Percentiles rank a stretch among this genome's conserved stretches.
Conservation (phyloP, 2,113 vertebrate species). For the Axis porcinus region DNA sequence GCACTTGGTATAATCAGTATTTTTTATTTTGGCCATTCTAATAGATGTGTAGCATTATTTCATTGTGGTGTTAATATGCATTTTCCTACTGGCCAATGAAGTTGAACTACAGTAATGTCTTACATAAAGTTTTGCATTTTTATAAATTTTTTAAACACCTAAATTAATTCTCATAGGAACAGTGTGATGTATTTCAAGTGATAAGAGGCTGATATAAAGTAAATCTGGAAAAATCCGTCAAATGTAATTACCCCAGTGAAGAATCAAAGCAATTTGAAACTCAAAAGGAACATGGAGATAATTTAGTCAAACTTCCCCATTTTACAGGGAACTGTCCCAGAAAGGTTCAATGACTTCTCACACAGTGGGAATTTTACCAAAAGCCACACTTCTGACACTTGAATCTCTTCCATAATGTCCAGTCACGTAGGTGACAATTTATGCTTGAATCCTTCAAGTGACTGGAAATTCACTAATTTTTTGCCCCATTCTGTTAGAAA, state of each 20-base stretch:
- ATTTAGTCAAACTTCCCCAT: not conserved
- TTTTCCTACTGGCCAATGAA: not conserved
- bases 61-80: not conserved
- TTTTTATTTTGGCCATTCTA: conserved; percentile 6
- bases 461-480: not conserved
- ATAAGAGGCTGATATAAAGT: not conserved
- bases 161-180: not conserved
- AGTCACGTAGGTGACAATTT: not conserved
- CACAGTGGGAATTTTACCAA: not conserved
- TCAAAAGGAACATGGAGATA: not conserved
- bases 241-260: not conserved
- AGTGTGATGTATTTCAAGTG: not conserved
- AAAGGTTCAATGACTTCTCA: not conserved
- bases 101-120: not conserved
- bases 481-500: not conserved
- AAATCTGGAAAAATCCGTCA: not conserved
- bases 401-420: not conserved
- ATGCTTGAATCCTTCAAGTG: conserved; percentile 15
- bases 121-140: not conserved
- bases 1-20: not conserved
- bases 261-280: not conserved
- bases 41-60: not conserved
- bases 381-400: not conserved
- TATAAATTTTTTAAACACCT: not conserved
- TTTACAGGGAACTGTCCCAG: not conserved